Evolutionary conservation across 2,888 invertebrate genomes (phyloP), one percentile per base, ranked within the genome.

Genomic region (Villa cingulata): DNA sequence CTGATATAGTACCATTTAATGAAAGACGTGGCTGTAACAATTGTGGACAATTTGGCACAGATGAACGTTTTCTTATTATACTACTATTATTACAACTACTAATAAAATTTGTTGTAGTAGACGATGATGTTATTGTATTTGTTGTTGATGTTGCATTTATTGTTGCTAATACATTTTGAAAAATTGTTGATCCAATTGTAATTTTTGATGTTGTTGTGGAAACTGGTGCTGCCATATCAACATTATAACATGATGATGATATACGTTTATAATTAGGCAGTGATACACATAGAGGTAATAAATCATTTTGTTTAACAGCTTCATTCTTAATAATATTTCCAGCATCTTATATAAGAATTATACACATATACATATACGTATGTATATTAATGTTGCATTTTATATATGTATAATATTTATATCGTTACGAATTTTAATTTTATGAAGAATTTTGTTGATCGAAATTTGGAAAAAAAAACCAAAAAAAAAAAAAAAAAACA

Each of bases 11-110:
- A 45, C 66, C 66, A 57, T 66, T 68, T 34, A 68, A 54, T 39
- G 68, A 68, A 36, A 68, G 59, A 38, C 68, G 64, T 17, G 67
- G 67, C 54, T 68, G 66, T 59, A 65, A 39, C n/a, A 38, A 37
- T 38, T 43, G 44, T 14, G 48, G 38, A 20, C 64, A 55, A 62
- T 65, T 50, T 60, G 61, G 48, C 62, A 60, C 49, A 41, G 53
- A 52, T 49, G 50, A 52, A 51, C 42, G 53, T 49, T 43, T 48
- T 36, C 48, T 52, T n/a, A n/a, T n/a, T n/a, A n/a, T n/a, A 41
- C 37, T 36, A 37, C 3, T 32, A 12, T 12, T 12, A 32, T 32
- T 42, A 42, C 41, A 38, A 9, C 36, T 23, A 20, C 4, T 17
- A n/a, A n/a, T n/a, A n/a, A n/a, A n/a, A 10, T 32, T 17, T 29